Percentiles rank a stretch among this genome's conserved stretches.
phyloP scores from a whole-genome alignment of 1,140 invertebrate species.

The Drosophila cardini region DNA sequence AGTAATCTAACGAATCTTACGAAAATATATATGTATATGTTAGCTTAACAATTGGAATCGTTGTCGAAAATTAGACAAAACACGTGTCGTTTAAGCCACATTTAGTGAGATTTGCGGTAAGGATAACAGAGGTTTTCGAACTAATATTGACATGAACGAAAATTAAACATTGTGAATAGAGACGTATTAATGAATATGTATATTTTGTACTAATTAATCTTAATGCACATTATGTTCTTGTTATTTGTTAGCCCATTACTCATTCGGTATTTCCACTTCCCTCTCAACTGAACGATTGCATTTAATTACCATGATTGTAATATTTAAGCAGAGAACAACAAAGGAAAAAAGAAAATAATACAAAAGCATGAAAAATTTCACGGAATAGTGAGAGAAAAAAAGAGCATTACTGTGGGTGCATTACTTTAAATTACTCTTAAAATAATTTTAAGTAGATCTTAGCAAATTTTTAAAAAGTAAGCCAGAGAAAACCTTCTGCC shows the following conservation, averaged over 20 bases:
- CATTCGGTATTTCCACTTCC: no score
- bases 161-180: neutral
- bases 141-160: neutral
- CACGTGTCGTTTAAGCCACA: conserved; percentile 21
- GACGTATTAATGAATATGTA: neutral
- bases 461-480: no score
- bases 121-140: neutral
- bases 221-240: neutral
- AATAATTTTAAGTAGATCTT: no score
- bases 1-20: conserved; percentile 21
- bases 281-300: conserved; percentile 57
- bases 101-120: conserved; percentile 22
- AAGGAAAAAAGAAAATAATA: conserved; percentile 3
- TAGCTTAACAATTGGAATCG: conserved; percentile 32
- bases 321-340: conserved; percentile 4
- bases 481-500: no score
- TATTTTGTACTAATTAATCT: neutral
- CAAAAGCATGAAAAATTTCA: neutral
- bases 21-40: conserved; percentile 25
- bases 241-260: no score
- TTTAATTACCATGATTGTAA: conserved; percentile 72
- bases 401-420: neutral
- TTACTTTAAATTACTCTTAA: no score
- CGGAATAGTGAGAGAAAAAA: conserved; percentile 60
- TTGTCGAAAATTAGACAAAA: conserved; percentile 16